phyloP scores from a whole-genome alignment of 2,797 vertebrate genomes.

The Leptodactylus fallax region DNA sequence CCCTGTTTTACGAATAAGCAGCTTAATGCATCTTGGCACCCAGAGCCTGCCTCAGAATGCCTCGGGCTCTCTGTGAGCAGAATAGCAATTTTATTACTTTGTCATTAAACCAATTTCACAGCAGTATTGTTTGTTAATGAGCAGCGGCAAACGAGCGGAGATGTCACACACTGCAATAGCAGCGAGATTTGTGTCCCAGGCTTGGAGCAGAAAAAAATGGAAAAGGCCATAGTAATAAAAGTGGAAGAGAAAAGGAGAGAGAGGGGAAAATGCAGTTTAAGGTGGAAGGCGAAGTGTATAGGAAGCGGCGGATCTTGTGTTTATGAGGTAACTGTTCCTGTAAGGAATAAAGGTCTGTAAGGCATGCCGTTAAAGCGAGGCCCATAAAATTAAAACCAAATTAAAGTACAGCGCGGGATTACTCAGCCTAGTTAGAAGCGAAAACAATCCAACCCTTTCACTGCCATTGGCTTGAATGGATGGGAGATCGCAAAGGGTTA shows the following conservation, averaged over 20 bases:
- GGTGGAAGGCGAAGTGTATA: conserved; percentile 99
- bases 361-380: conserved; percentile 85
- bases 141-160: conserved; percentile 98
- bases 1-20: conserved; percentile 97
- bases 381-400: conserved; percentile 89
- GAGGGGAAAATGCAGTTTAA: conserved; percentile 79
- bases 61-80: conserved; percentile 99
- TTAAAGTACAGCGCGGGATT: conserved; percentile 85
- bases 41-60: conserved; percentile 95
- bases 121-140: conserved; percentile 99
- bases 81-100: conserved; percentile 99
- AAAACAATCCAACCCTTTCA: conserved; percentile 28
- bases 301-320: conserved; percentile 62
- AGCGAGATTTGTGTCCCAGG: conserved; percentile 96
- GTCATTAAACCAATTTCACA: conserved; percentile 99
- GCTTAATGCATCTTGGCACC: conserved; percentile 97
- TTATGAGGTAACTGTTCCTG: conserved; percentile 86
- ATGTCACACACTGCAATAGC: conserved; percentile 98
- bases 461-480: not conserved
- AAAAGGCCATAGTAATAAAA: conserved; percentile 93
- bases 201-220: conserved; percentile 83
- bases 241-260: conserved; percentile 71
- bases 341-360: conserved; percentile 89
- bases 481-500: conserved; percentile 7
- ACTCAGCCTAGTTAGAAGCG: conserved; percentile 68